Evolutionary conservation across 2,113 vertebrate genomes (phyloP).

Genomic region (Peromyscus californicus): DNA sequence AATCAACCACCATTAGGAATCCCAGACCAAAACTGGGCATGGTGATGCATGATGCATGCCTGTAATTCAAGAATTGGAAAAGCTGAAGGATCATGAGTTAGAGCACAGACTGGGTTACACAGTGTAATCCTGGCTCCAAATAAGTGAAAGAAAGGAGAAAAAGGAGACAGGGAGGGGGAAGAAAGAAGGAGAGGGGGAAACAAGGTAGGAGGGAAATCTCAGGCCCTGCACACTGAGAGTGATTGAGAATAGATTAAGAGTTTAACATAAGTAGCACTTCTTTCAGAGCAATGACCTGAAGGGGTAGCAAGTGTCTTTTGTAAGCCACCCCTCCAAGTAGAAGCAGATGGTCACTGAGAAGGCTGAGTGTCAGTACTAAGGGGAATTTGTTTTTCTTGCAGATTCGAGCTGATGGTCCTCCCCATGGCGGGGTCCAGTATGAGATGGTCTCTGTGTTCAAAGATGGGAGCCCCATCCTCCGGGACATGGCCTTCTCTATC

Average conservation of each 20-base stretch:
- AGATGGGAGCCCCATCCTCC: constrained; percentile 94
- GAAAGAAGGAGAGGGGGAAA: background rate
- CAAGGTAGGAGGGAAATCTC: background rate
- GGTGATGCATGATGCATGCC: background rate
- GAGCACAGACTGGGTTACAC: background rate
- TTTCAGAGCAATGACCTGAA: background rate
- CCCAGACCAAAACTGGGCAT: background rate
- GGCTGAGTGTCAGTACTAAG: background rate
- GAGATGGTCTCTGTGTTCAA: constrained; percentile 95
- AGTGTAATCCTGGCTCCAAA: background rate
- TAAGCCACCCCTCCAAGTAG: background rate
- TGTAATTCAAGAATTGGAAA: background rate
- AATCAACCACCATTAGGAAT: background rate
- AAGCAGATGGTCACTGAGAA: background rate
- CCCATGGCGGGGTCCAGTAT: constrained; percentile 95
- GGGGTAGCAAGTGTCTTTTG: background rate
- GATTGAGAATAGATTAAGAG: background rate
- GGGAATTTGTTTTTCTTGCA: constrained; percentile 80
- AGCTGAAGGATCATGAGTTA: background rate
- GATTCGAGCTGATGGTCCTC: constrained; percentile 97
- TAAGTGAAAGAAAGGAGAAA: background rate
- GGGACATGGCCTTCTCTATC: constrained; percentile 97
- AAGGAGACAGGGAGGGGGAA: too few relatives aligned
- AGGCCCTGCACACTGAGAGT: background rate
- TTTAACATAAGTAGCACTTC: background rate